phyloP scores from a whole-genome alignment of 2,888 invertebrate genomes.

The Campopleginae sp. region DNA sequence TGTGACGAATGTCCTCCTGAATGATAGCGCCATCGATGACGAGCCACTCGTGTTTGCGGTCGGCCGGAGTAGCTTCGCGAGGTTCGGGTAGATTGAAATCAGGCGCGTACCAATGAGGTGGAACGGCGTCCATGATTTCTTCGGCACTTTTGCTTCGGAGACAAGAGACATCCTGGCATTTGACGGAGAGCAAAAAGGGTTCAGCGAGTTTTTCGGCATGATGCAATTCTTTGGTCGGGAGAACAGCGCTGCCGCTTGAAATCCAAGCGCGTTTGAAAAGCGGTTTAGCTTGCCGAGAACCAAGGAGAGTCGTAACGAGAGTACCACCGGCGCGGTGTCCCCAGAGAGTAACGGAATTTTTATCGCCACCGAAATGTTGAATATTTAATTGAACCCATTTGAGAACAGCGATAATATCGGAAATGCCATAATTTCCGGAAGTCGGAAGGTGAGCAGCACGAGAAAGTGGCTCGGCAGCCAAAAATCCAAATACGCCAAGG shows the following conservation, averaged over 20 bases:
- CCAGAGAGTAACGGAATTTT: constrained; percentile 90
- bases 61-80: constrained; percentile 74
- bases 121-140: constrained; percentile 88
- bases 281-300: constrained; percentile 86
- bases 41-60: constrained; percentile 89
- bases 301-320: constrained; percentile 90
- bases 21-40: constrained; percentile 90
- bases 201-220: constrained; percentile 88
- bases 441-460: constrained; percentile 89
- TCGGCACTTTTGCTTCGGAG: constrained; percentile 83
- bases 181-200: constrained; percentile 86
- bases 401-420: constrained; percentile 91
- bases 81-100: constrained; percentile 85
- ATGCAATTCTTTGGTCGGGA: constrained; percentile 88
- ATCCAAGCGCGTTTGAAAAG: constrained; percentile 92
- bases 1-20: constrained; percentile 88
- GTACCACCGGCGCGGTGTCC: constrained; percentile 95
- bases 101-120: constrained; percentile 89
- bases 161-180: constrained; percentile 86
- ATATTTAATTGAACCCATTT: constrained; percentile 94
- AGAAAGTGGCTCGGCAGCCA: constrained; percentile 90
- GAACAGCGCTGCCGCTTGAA: constrained; percentile 90
- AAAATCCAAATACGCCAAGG: constrained; percentile 89
- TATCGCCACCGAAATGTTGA: constrained; percentile 93
- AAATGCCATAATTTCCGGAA: constrained; percentile 94